These are phyloP conservation scores for Uropsilus gracilis DNA, from an alignment of 2,113 vertebrate genomes.

Conservation along the genomic window DNA sequence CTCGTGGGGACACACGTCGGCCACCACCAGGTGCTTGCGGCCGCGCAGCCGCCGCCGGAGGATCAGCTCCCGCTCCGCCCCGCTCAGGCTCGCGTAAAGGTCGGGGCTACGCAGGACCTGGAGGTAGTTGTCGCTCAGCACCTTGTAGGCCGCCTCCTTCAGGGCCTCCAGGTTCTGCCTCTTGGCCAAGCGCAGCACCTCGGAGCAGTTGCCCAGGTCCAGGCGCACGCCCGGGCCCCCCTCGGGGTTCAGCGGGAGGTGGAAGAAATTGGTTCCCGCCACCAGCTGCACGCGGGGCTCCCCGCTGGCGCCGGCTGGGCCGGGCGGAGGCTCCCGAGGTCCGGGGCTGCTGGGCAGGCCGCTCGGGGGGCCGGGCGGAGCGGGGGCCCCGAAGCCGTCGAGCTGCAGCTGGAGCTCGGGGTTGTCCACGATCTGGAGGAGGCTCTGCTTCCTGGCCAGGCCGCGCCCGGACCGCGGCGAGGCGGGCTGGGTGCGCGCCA, in stretches of 20 bases:
- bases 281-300: constrained; percentile 68
- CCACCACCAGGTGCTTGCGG: constrained; percentile 86
- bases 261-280: constrained; percentile 79
- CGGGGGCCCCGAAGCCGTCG: background rate
- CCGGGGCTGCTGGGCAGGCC: background rate
- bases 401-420: constrained; percentile 84
- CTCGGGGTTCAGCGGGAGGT: constrained; percentile 67
- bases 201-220: constrained; percentile 93
- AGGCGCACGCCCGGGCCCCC: constrained; percentile 82
- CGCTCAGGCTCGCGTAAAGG: constrained; percentile 89
- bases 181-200: constrained; percentile 89
- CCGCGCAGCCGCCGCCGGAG: constrained; percentile 87
- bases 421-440: constrained; percentile 85
- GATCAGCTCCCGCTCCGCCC: constrained; percentile 90
- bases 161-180: constrained; percentile 82
- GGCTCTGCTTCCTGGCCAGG: constrained; percentile 84
- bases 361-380: background rate
- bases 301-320: background rate
- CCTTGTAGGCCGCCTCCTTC: constrained; percentile 87
- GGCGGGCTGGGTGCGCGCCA: fast-evolving
- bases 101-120: constrained; percentile 90
- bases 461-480: fast-evolving
- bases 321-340: background rate
- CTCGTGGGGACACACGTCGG: constrained; percentile 87
- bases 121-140: constrained; percentile 96